Base-by-base conservation (phyloP, 2,797 vertebrate genomes). In the Tarsius wallacei region DNA sequence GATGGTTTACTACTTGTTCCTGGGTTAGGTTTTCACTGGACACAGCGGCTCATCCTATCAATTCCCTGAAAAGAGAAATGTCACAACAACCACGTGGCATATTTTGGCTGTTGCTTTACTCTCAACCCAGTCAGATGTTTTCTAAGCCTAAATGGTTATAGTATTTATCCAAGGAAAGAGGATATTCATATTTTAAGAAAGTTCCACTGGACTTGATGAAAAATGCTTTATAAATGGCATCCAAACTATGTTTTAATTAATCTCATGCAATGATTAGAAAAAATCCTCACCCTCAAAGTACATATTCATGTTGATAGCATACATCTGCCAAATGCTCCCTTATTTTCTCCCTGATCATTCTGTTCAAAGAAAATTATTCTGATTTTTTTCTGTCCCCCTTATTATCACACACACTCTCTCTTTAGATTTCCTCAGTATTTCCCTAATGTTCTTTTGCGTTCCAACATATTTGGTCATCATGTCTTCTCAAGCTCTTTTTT, bases 301-400 rank as follows among this genome's bases (percentile, higher is more conserved):
- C 42, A 53, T 81, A 88, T 95, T 77, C 21, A 28, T 85, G 93
- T 92, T 83, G 85, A 17, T 91, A 82, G 78, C 28, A 26, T 42
- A 93, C 76, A 83, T 66, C 81, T 96, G n/a, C 68, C 73, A 71
- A 85, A 59, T 59, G 7, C 26, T 33, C 1, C 14, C 36, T 42
- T 11, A 21, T 13, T 81, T 97, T 93, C 28, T 74, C 42, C 42
- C 94, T 96, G 7, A 42, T 42, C 70, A 73, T 55, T 87, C 1
- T 90, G 59, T 78, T 83, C 90, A 96, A 3, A 97, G 76, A 42
- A 59, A 55, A 86, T 93, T 96, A 26, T 95, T 97, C 71, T 7
- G 14, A 19, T 63, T 24, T 81, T 1, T 42, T 24, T 84, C 7
- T 80, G 2, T 80, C 22, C 28, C n/a, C 15, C 6, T 78, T 42